Percentiles rank a stretch among this genome's conserved stretches.
Conservation (phyloP, 2,113 vertebrate genomes). For the Phrynocephalus versicolor region DNA sequence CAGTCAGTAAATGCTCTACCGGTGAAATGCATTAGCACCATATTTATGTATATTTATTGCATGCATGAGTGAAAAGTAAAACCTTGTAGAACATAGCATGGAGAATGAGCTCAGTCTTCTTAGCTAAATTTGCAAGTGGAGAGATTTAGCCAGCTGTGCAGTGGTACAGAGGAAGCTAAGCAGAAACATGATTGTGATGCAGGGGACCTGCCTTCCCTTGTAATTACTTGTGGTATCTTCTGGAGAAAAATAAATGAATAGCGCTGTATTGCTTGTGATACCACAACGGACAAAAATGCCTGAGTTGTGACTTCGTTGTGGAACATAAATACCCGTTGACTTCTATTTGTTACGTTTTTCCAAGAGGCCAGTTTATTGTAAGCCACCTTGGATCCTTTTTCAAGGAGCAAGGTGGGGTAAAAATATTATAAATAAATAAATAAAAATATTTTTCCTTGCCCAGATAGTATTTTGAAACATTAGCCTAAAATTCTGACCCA, state of each 20-base stretch:
- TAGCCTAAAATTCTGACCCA: not conserved
- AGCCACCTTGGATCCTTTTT: too few relatives aligned
- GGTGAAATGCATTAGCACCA: conserved; percentile 37
- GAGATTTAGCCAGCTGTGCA: conserved; percentile 1
- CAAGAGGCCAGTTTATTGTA: not conserved
- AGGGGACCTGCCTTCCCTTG: not conserved
- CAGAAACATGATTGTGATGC: conserved; percentile 9
- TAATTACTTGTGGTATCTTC: accelerated
- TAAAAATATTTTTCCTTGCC: not conserved
- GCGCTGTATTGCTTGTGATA: not conserved
- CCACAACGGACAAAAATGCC: conserved; percentile 4
- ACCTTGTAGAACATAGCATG: conserved; percentile 5
- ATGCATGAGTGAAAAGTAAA: conserved; percentile 32
- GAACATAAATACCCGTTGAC: not conserved
- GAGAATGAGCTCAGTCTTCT: not conserved
- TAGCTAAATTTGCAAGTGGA: conserved; percentile 30
- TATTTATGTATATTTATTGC: conserved; percentile 50
- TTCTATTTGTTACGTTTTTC: not conserved
- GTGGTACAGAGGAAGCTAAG: conserved; percentile 12
- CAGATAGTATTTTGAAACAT: not conserved
- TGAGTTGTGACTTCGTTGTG: not conserved
- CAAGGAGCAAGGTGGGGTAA: too few relatives aligned
- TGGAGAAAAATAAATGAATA: not conserved
- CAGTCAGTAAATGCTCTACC: conserved; percentile 37
- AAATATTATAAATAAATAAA: too few relatives aligned